Evolutionary conservation across 2,888 invertebrate species (phyloP), one percentile per base, ranked within the genome.

Genomic region (Cataglyphis rosenhaueri): DNA sequence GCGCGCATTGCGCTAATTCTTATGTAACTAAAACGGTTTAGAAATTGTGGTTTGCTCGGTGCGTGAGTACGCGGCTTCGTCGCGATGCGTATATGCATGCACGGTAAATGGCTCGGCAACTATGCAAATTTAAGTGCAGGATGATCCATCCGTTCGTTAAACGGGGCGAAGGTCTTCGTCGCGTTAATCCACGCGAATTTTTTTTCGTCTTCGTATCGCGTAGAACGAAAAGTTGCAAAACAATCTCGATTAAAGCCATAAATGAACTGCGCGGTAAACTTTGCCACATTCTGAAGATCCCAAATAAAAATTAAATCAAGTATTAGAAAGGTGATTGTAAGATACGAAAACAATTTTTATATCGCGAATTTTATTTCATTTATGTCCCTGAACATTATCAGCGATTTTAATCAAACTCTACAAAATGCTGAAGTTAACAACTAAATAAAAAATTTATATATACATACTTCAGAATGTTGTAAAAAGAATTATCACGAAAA

Each of bases 41-140:
- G 89, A 91, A 91, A 91, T 90, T 87, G 90, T 90, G 89, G 91
- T 85, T 65, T 87, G 84, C 88, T 88, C 85, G 38, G 61, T 82
- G 68, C 73, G 68, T 70, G 85, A 75, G 81, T 86, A 84, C 81
- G 84, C 71, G 88, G 84, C 86, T 81, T 52, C 83, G 79, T 82
- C 74, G 84, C 85, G 35, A 35, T 87, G n/a, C 48, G 25, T 38
- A 59, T 32, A 29, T 52, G 35, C 35, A 82, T 84, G 85, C 83
- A 86, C 84, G 88, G 86, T 86, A 87, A 88, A 91, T 90, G 87
- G 90, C 87, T 89, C 87, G 85, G 87, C 92, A 55, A 70, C 70
- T 68, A 93, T 93, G 93, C 91, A 92, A 93, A 93, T 93, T 93
- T 93, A 92, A 93, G 86, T 92, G 89, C 93, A 93, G 93, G 93